These are phyloP conservation scores for Drosophila algonquin DNA, from an alignment of 2,888 invertebrate species.

Conservation along the genomic window DNA sequence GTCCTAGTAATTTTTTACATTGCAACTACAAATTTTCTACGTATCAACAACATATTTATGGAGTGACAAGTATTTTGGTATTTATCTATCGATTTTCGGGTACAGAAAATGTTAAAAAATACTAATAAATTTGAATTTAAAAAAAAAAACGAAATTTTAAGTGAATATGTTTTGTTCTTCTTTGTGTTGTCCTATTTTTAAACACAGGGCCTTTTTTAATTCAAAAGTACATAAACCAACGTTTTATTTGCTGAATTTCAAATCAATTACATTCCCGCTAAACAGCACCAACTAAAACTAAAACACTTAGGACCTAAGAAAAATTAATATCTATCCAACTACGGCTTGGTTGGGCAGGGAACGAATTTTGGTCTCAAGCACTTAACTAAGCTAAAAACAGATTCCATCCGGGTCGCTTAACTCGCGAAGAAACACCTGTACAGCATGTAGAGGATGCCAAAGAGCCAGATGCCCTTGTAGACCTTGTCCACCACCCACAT, in stretches of 20 bases:
- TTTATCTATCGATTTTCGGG: too few relatives aligned
- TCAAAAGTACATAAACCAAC: constrained; percentile 28
- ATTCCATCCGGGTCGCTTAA: constrained; percentile 26
- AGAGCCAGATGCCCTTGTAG: constrained; percentile 88
- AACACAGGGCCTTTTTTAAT: too few relatives aligned
- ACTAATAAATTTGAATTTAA: neutral
- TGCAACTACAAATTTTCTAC: too few relatives aligned
- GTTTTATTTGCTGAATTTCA: constrained; percentile 52
- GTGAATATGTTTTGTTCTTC: too few relatives aligned
- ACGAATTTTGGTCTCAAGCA: constrained; percentile 66
- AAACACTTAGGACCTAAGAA: constrained; percentile 38
- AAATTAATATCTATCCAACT: constrained; percentile 33
- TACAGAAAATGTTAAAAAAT: neutral
- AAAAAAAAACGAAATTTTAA: neutral
- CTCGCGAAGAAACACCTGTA: constrained; percentile 75
- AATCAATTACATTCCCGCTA: constrained; percentile 39
- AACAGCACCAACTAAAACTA: constrained; percentile 66
- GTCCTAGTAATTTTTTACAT: too few relatives aligned
- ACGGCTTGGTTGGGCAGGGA: constrained; percentile 49
- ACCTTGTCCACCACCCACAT: constrained; percentile 94
- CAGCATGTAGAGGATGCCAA: constrained; percentile 85
- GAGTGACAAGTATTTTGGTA: too few relatives aligned
- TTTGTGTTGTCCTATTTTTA: neutral
- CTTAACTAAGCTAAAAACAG: constrained; percentile 57
- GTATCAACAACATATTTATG: too few relatives aligned